Base-by-base conservation (phyloP, 2,113 vertebrate species). In the Chinchilla lanigera region DNA sequence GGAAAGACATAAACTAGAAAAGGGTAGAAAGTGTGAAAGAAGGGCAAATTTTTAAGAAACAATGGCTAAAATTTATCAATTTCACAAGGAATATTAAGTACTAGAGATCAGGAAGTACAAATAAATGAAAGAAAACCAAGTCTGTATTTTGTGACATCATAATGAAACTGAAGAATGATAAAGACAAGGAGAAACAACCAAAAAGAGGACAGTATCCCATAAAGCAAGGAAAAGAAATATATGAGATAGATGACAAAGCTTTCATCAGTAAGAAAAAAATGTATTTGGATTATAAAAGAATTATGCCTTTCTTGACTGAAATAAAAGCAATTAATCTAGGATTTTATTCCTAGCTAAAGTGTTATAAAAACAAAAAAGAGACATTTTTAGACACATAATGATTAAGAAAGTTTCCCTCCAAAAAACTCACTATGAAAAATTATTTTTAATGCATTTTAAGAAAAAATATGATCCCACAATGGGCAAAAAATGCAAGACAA, bases 91-190 rank as follows among this genome's bases (percentile, higher is more conserved):
- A 73, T 35, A 85, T 60, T 24, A 92, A 89, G 33, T 77, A 77
- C 47, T 9, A 54, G 19, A 14, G 41, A 78, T n/a, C 35, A 4
- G 63, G 14, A 63, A 90, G 26, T 73, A 86, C 38, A 81, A 26
- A 93, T 90, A 86, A 67, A 33, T 67, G 33, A 93, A 81, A 86
- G 10, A 90, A 90, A 86, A 30, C 17, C 33, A 82, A 60, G 93
- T 24, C 17, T 14, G 77, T 2, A 67, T 22, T 77, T 17, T 83
- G 63, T 30, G 2, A 67, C 16, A 81, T 75, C 75, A 87, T 44
- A 93, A 44, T 73, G 12, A 90, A 82, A 90, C 2, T 58, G 2
- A 26, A 82, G 63, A 54, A 52, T 75, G 22, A 38, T 73, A 38
- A 95, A 89, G 4, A 56, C 1, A 78, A 86, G 44, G 19, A 28